A percentile compares a stretch with the other conserved stretches of the same genome.
Evolutionary conservation across 1,140 invertebrate genomes (phyloP).

Genomic region (Brachionus rubens): DNA sequence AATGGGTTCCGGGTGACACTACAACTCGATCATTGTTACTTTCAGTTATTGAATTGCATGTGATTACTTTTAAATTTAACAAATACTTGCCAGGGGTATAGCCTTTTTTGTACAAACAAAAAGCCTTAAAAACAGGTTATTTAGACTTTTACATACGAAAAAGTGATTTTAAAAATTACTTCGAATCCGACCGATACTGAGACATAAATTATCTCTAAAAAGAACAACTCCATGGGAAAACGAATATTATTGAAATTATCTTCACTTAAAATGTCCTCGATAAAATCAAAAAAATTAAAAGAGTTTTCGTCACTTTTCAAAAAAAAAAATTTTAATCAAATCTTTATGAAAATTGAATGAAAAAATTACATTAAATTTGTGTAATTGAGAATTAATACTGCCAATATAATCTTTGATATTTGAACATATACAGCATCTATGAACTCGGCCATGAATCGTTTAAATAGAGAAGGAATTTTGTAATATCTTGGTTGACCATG

Average conservation of each 20-base stretch:
- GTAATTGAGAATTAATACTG: constrained; percentile 19
- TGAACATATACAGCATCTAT: constrained; percentile 40
- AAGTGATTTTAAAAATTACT: neutral
- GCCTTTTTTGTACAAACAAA: constrained; percentile 31
- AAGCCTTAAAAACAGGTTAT: neutral
- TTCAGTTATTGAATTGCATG: neutral
- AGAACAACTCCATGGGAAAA: constrained; percentile 1
- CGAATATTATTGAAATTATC: constrained; percentile 3
- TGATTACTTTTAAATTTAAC: constrained; percentile 27
- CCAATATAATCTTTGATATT: constrained; percentile 1
- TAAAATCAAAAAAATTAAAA: constrained; percentile 29
- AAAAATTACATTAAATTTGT: constrained; percentile 25
- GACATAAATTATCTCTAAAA: constrained; percentile 28
- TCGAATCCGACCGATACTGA: constrained; percentile 19
- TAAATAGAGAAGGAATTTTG: constrained; percentile 21
- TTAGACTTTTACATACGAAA: neutral
- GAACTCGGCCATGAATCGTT: constrained; percentile 20
- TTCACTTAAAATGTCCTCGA: constrained; percentile 29
- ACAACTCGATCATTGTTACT: neutral
- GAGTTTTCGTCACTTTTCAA: constrained; percentile 23
- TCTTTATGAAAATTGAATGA: neutral
- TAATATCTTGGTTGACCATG: neutral
- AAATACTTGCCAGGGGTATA: constrained; percentile 36
- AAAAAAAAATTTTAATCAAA: neutral
- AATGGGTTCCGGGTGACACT: neutral